Evolutionary conservation across 2,888 invertebrate genomes (phyloP).

Genomic region (Drosophila lacicola): DNA sequence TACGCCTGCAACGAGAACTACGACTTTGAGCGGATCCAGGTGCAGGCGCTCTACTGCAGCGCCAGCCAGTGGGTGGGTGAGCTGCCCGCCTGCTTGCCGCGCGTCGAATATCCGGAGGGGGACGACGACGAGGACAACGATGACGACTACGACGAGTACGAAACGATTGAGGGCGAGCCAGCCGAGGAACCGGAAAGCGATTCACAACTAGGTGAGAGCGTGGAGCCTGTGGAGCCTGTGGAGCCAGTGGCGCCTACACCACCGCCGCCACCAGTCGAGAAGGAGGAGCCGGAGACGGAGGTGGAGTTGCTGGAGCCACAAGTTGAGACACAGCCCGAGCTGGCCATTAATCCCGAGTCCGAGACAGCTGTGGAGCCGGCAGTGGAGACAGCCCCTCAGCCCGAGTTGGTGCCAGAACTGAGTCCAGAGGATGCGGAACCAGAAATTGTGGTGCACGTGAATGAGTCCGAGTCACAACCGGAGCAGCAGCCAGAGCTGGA

Average conservation of each 20-base stretch:
- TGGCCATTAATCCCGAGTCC: neutral
- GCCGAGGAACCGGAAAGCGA: constrained; percentile 48
- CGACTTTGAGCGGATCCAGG: constrained; percentile 85
- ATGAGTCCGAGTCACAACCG: neutral
- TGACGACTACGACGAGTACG: constrained; percentile 64
- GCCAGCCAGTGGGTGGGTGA: constrained; percentile 87
- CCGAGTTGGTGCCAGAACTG: neutral
- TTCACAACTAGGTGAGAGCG: constrained; percentile 1
- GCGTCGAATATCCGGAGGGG: constrained; percentile 65
- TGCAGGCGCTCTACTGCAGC: constrained; percentile 87
- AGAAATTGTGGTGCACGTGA: constrained; percentile 12
- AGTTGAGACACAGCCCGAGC: neutral
- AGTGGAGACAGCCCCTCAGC: neutral
- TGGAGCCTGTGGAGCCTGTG: constrained; percentile 39
- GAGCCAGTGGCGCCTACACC: constrained; percentile 47
- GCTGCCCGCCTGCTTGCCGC: constrained; percentile 85
- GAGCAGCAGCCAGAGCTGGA: neutral
- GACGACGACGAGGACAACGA: constrained; percentile 39
- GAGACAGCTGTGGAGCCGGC: neutral
- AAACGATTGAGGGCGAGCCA: constrained; percentile 18
- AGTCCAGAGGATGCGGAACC: constrained; percentile 8
- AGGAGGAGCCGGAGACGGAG: neutral
- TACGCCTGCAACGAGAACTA: constrained; percentile 87
- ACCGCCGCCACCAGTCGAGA: constrained; percentile 62
- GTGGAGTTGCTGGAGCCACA: constrained; percentile 6